These are phyloP conservation scores for Steinernema hermaphroditum DNA, from an alignment of 2,888 invertebrate species.

Conservation along the genomic window DNA sequence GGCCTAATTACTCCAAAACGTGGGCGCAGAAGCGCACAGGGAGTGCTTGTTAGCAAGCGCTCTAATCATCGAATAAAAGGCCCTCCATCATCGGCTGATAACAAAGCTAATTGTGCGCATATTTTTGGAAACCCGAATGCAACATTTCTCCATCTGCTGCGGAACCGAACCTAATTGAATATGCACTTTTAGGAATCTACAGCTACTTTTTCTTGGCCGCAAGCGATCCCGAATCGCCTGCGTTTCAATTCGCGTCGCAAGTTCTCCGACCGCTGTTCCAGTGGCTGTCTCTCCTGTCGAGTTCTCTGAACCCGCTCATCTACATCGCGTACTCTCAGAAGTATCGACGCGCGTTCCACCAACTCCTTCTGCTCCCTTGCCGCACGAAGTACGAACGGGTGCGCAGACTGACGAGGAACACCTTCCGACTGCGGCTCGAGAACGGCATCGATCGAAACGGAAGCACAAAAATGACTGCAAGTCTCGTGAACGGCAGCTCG, in stretches of 20 bases:
- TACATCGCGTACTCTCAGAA: constrained; percentile 65
- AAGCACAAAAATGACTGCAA: constrained; percentile 17
- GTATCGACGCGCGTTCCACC: constrained; percentile 63
- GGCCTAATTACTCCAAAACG: background rate
- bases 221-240: constrained; percentile 37
- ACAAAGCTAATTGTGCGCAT: constrained; percentile 25
- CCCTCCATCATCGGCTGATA: constrained; percentile 1
- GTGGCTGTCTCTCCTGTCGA: constrained; percentile 64
- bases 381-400: constrained; percentile 37
- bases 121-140: constrained; percentile 12
- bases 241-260: constrained; percentile 40
- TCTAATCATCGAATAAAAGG: constrained; percentile 25
- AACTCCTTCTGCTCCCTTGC: constrained; percentile 62
- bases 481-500: constrained; percentile 18
- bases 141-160: constrained; percentile 28
- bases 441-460: constrained; percentile 26
- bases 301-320: constrained; percentile 63
- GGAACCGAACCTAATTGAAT: constrained; percentile 24
- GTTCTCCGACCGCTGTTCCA: constrained; percentile 63
- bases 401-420: constrained; percentile 9
- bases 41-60: constrained; percentile 11
- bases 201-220: constrained; percentile 61
- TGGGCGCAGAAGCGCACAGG: background rate
- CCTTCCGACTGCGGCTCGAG: constrained; percentile 12
- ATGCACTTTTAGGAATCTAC: constrained; percentile 53